These are phyloP conservation scores for Prunella fulvescens DNA, from an alignment of 2,113 vertebrate genomes.

Conservation along the genomic window DNA sequence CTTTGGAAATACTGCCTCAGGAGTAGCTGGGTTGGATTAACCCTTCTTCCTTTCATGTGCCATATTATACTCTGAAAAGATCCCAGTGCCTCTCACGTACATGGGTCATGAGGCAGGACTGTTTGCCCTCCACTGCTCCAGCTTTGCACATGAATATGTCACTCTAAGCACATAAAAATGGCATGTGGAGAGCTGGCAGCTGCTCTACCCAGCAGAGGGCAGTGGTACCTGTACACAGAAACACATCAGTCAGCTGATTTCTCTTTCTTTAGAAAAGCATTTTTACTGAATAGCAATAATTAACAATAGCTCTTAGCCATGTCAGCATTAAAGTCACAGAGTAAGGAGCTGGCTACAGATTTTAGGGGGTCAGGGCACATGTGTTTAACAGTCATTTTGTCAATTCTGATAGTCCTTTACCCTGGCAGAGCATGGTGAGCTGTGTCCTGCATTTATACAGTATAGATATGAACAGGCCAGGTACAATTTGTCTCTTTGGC, in stretches of 20 bases:
- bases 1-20: slow-evolving; percentile 49
- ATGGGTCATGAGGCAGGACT: background rate
- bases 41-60: slow-evolving; percentile 37
- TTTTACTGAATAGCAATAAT: background rate
- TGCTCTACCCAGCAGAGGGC: slow-evolving; percentile 59
- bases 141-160: background rate
- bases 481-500: background rate
- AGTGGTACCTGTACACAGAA: slow-evolving; percentile 42
- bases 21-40: slow-evolving; percentile 52
- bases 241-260: background rate
- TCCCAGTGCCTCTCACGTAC: background rate
- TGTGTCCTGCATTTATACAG: background rate
- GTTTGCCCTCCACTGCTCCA: background rate
- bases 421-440: background rate
- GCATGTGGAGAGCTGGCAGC: background rate
- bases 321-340: background rate
- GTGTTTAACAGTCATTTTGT: background rate
- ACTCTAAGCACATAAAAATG: background rate
- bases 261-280: background rate
- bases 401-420: background rate
- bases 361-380: background rate
- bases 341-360: background rate
- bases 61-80: background rate
- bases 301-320: background rate
- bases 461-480: background rate